These are phyloP conservation scores for Cyanistes caeruleus DNA, from an alignment of 2,113 vertebrate genomes.

Conservation along the genomic window DNA sequence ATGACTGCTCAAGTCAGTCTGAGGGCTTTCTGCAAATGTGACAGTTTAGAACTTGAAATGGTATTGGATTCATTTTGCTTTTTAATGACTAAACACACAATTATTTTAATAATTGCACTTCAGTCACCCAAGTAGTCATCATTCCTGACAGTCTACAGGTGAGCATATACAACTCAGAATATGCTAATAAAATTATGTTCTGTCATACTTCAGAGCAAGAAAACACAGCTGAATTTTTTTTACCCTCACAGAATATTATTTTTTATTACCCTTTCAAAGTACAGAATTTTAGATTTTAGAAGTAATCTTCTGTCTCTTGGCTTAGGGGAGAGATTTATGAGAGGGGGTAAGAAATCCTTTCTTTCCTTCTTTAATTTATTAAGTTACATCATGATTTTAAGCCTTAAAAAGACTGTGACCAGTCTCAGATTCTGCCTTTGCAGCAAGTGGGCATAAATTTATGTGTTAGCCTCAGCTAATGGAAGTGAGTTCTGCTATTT, in stretches of 20 bases:
- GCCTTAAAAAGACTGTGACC: not conserved
- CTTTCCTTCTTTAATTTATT: not conserved
- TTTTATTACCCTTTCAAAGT: not conserved
- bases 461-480: not conserved
- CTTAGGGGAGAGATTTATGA: not conserved
- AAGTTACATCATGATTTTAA: not conserved
- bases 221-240: not conserved
- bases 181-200: not conserved
- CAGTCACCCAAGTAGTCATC: not conserved
- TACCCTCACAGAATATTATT: not conserved
- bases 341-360: not conserved
- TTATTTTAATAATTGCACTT: constrained; percentile 1
- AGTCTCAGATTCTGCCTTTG: not conserved
- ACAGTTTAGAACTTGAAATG: not conserved
- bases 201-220: not conserved
- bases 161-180: not conserved
- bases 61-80: not conserved
- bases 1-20: not conserved
- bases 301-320: not conserved
- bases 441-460: not conserved
- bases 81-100: not conserved
- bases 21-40: not conserved
- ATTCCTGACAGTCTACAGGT: not conserved
- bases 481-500: not conserved
- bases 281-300: not conserved